Conservation (phyloP, 37 sponge, comb jelly and placozoan species). For the Ianthella basta region DNA sequence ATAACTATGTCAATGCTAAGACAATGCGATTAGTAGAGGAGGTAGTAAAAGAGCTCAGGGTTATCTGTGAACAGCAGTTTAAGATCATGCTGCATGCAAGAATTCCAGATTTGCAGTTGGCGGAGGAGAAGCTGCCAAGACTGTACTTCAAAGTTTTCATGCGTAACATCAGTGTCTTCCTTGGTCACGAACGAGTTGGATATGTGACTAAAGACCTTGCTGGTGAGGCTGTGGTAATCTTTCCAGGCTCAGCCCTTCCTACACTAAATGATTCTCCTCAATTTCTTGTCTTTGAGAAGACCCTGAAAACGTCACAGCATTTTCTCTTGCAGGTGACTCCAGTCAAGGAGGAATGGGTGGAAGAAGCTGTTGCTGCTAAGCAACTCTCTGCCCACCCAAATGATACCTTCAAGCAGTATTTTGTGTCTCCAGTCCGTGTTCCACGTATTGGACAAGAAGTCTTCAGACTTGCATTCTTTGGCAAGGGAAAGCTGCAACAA, state of each 20-base stretch:
- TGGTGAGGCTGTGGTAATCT: slow-evolving; percentile 37
- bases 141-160: slow-evolving; percentile 61
- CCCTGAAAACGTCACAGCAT: slow-evolving; percentile 64
- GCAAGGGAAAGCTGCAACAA: background rate
- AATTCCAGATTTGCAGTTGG: slow-evolving; percentile 21
- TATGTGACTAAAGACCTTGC: slow-evolving; percentile 43
- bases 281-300: slow-evolving; percentile 66
- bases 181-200: slow-evolving; percentile 63
- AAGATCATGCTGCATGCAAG: background rate
- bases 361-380: slow-evolving; percentile 53
- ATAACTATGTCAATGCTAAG: slow-evolving; percentile 72
- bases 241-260: slow-evolving; percentile 54
- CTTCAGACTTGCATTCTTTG: slow-evolving; percentile 4
- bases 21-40: slow-evolving; percentile 70
- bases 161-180: slow-evolving; percentile 44
- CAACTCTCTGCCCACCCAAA: slow-evolving; percentile 40
- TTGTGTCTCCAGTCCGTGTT: slow-evolving; percentile 37
- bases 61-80: slow-evolving; percentile 20
- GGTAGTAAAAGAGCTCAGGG: slow-evolving; percentile 46
- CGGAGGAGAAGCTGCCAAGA: slow-evolving; percentile 33
- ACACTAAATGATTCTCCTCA: slow-evolving; percentile 41
- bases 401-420: slow-evolving; percentile 3
- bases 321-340: slow-evolving; percentile 60
- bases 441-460: slow-evolving; percentile 24
- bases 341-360: slow-evolving; percentile 74